Base-by-base conservation (phyloP, 2,888 invertebrate genomes). In the Luperina nickerlii region DNA sequence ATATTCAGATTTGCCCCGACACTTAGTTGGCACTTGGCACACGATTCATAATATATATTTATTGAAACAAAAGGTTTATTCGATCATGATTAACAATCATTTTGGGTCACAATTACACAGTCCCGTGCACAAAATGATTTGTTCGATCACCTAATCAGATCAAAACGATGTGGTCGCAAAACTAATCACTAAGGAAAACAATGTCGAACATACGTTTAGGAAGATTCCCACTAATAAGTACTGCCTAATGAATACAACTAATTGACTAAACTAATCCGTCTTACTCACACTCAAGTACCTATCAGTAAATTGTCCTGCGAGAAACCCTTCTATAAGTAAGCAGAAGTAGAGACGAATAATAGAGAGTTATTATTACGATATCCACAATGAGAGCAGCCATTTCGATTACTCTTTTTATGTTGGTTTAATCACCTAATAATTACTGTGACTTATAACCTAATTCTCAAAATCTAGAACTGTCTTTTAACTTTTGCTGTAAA, bases 1-100 rank as follows among this genome's bases (percentile, higher is more conserved):
- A 80, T 80, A 80, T 83, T 83, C 67, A 77, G 18, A 38, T 68
- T 24, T 27, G 3, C 54, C 9, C 1, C 5, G 45, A 45, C n/a
- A 45, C 27, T 66, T n/a, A n/a, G n/a, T n/a, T n/a, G n/a, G n/a
- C n/a, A 66, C 24, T 32, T 75, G 66, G 42, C n/a, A 2, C 38
- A 60, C n/a, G 18, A 62, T 27, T 67, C n/a, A 27, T 24, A n/a
- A 38, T 18, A 45, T 32, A 54, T 27, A 38, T 38, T 78, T 11
- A 63, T 42, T 45, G 1, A 32, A 74, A n/a, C 13, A 48, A 60
- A 11, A 11, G 18, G 13, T 60, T 75, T 32, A n/a, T 18, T 32
- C 6, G 57, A 32, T 60, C 4, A 27, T 24, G 57, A 57, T 73
- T 45, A 27, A 70, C 45, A 32, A 74, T 42, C 1, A 32, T 57